Conservation (phyloP, 2,113 vertebrate species). For the Hemiscyllium ocellatum region DNA sequence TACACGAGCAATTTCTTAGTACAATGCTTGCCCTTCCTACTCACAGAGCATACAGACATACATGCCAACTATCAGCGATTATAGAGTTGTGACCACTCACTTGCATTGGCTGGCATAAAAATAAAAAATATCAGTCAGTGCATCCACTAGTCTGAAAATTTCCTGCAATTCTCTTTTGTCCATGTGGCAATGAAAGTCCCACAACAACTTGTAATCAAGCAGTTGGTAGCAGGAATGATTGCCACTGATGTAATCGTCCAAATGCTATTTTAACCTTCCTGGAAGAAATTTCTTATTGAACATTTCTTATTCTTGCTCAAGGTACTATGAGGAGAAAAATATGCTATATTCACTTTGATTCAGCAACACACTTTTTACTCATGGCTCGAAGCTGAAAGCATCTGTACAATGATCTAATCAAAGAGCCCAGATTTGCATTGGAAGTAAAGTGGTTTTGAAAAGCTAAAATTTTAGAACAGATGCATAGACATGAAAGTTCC, state of each 20-base stretch:
- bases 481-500: not conserved
- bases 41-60: not conserved
- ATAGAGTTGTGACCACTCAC: not conserved
- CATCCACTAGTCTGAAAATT: not conserved
- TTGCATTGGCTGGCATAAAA: not conserved
- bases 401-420: not conserved
- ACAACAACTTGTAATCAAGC: not conserved
- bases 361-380: not conserved
- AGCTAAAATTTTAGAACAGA: not conserved
- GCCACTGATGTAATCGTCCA: not conserved
- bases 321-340: not conserved
- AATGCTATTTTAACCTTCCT: not conserved
- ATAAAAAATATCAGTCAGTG: not conserved
- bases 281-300: constrained; percentile 22
- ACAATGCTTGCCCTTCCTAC: not conserved
- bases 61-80: not conserved
- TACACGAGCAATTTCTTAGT: not conserved
- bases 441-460: not conserved
- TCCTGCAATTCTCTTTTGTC: not conserved
- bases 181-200: not conserved
- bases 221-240: not conserved
- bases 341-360: constrained; percentile 2
- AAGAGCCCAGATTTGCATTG: not conserved
- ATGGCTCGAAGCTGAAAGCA: not conserved
- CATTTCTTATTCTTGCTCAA: not conserved